Percentiles rank a stretch among this genome's conserved stretches.
Conservation (phyloP, 37 sponge, comb jelly and placozoan genomes). For the Theonella swinhoei region DNA sequence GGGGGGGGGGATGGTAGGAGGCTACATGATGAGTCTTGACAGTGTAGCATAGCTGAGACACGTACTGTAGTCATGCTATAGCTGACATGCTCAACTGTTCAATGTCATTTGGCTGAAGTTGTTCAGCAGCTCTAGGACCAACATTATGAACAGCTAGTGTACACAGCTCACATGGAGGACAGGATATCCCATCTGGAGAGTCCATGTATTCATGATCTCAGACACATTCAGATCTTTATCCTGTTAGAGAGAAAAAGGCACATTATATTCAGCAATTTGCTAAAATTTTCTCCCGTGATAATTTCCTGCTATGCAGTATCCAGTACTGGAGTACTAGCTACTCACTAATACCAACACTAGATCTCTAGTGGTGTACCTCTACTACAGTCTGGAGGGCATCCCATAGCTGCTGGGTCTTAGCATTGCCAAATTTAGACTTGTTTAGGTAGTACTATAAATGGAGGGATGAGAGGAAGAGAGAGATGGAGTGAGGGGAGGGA, state of each 20-base stretch:
- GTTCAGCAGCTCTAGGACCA: too few relatives aligned
- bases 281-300: too few relatives aligned
- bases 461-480: not conserved
- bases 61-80: too few relatives aligned
- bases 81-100: too few relatives aligned
- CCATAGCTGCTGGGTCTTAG: constrained; percentile 80
- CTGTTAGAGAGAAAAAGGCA: not conserved
- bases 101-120: too few relatives aligned
- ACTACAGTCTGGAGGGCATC: constrained; percentile 47
- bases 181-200: constrained; percentile 87
- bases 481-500: not conserved
- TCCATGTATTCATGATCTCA: constrained; percentile 90
- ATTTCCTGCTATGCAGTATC: too few relatives aligned
- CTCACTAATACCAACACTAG: too few relatives aligned
- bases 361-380: not conserved
- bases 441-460: constrained; percentile 72
- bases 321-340: too few relatives aligned
- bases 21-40: too few relatives aligned
- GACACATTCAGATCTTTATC: constrained; percentile 14
- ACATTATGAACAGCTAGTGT: too few relatives aligned
- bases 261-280: not conserved
- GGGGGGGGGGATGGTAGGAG: too few relatives aligned
- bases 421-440: constrained; percentile 68
- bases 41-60: too few relatives aligned
- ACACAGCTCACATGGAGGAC: constrained; percentile 33